Conservation (phyloP, 2,113 vertebrate genomes). For the Genyomyrus donnyi region DNA sequence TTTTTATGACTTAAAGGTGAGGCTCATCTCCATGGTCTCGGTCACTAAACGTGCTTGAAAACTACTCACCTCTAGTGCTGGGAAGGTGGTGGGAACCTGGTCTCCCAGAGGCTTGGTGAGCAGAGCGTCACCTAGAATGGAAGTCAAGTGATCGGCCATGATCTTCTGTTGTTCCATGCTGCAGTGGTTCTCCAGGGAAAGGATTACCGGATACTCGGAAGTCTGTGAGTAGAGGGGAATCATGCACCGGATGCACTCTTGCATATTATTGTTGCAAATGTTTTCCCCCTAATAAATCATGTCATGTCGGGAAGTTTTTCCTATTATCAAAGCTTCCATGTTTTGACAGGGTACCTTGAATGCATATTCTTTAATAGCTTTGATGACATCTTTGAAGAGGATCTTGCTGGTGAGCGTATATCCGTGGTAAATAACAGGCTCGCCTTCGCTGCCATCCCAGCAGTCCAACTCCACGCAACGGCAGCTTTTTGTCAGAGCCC, state of each 20-base stretch:
- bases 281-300: background rate
- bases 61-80: constrained; percentile 78
- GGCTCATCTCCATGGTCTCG: background rate
- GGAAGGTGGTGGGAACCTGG: constrained; percentile 63
- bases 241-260: background rate
- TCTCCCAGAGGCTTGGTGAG: constrained; percentile 70
- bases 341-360: constrained; percentile 73
- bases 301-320: background rate
- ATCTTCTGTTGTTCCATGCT: constrained; percentile 80
- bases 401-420: constrained; percentile 94
- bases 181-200: constrained; percentile 96
- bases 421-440: constrained; percentile 90
- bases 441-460: constrained; percentile 82
- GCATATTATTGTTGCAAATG: background rate
- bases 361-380: constrained; percentile 84
- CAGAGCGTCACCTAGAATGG: constrained; percentile 75
- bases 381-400: constrained; percentile 84
- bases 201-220: constrained; percentile 84
- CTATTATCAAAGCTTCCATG: background rate
- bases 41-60: background rate
- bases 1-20: background rate
- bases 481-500: constrained; percentile 86
- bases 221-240: constrained; percentile 49
- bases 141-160: constrained; percentile 76
- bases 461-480: constrained; percentile 94